Evolutionary conservation across 2,113 vertebrate genomes (phyloP).

Genomic region (Erinaceus europaeus): DNA sequence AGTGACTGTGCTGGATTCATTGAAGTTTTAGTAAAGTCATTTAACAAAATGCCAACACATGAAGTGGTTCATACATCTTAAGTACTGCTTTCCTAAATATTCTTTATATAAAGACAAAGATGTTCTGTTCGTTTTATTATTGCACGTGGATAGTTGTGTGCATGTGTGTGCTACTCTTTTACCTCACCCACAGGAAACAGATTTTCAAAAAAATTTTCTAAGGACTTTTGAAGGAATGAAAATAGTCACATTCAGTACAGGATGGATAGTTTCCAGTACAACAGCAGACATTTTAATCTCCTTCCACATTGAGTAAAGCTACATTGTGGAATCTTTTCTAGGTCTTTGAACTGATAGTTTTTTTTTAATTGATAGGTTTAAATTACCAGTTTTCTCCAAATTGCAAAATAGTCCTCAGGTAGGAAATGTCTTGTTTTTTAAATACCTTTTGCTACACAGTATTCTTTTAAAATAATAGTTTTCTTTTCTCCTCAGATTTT

Average conservation of each 20-base stretch:
- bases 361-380: slow-evolving; percentile 18
- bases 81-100: background rate
- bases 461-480: background rate
- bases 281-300: background rate
- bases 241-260: background rate
- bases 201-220: background rate
- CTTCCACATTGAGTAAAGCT: background rate
- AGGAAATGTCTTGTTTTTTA: slow-evolving; percentile 36
- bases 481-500: slow-evolving; percentile 22
- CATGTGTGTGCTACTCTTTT: background rate
- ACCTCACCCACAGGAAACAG: background rate
- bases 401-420: background rate
- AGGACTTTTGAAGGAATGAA: slow-evolving; percentile 5
- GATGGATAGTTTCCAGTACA: slow-evolving; percentile 8
- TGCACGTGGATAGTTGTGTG: background rate
- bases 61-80: background rate
- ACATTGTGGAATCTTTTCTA: slow-evolving; percentile 4
- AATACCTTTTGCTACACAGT: background rate
- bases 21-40: slow-evolving; percentile 20
- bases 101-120: background rate
- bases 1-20: background rate
- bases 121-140: background rate
- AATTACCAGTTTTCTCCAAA: slow-evolving; percentile 32
- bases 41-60: slow-evolving; percentile 15
- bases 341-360: slow-evolving; percentile 11